These are phyloP conservation scores for Strongylocentrotus purpuratus DNA, from an alignment of 35 echinoderm and acorn worm genomes.

Conservation along the genomic window DNA sequence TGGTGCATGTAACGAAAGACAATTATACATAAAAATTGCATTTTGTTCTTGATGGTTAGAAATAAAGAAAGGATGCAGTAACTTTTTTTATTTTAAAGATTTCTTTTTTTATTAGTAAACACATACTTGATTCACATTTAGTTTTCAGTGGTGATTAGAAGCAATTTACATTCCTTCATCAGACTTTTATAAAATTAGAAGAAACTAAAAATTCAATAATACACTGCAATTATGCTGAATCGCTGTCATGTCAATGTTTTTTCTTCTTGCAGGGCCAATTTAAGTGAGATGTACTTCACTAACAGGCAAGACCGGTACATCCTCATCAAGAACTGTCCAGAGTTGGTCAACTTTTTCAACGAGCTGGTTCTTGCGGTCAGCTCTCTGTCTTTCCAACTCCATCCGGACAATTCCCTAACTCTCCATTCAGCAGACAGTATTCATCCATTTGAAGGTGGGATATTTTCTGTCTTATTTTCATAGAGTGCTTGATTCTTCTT, in stretches of 20 bases:
- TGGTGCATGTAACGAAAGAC: too few relatives aligned
- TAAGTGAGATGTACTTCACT: slow-evolving; percentile 91
- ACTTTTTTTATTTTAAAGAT: too few relatives aligned
- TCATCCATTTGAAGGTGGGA: slow-evolving; percentile 87
- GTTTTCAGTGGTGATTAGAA: too few relatives aligned
- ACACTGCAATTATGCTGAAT: neutral
- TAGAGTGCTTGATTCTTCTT: too few relatives aligned
- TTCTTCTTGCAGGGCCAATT: slow-evolving; percentile 81
- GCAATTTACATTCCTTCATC: too few relatives aligned
- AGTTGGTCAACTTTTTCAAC: slow-evolving; percentile 82
- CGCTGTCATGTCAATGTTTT: neutral
- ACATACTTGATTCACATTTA: too few relatives aligned
- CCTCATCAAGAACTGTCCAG: slow-evolving; percentile 70
- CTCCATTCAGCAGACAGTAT: slow-evolving; percentile 68
- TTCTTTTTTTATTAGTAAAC: too few relatives aligned
- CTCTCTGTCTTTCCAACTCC: slow-evolving; percentile 87
- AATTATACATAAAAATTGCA: too few relatives aligned
- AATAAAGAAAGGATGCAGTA: too few relatives aligned
- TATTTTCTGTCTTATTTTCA: neutral
- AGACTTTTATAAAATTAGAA: too few relatives aligned
- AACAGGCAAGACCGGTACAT: slow-evolving; percentile 97
- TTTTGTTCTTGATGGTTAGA: too few relatives aligned
- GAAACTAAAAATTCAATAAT: too few relatives aligned
- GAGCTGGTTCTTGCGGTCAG: slow-evolving; percentile 75
- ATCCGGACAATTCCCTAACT: slow-evolving; percentile 65